Conservation (phyloP, 1,140 invertebrate genomes). For the Drosophila leontia region DNA sequence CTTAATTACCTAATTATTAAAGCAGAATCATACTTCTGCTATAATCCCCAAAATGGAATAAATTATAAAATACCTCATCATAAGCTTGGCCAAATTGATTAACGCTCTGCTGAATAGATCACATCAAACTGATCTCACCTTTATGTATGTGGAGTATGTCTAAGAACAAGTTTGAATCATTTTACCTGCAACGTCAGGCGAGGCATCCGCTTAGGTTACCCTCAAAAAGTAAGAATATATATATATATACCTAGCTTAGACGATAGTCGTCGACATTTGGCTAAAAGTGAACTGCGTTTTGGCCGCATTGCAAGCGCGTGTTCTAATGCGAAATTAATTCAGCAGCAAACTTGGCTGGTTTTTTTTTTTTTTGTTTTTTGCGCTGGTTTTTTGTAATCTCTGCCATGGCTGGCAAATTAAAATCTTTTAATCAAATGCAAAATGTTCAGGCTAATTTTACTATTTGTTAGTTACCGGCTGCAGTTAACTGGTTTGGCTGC, state of each 20-base stretch:
- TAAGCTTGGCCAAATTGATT: constrained; percentile 3
- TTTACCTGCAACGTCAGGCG: constrained; percentile 48
- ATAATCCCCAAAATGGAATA: constrained; percentile 10
- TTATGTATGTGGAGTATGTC: constrained; percentile 16
- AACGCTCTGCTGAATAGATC: constrained; percentile 27
- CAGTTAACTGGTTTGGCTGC: constrained; percentile 71
- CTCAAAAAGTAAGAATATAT: constrained; percentile 15
- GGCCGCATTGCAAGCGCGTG: constrained; percentile 77
- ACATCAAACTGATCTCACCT: constrained; percentile 33
- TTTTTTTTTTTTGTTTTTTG: constrained; percentile 14
- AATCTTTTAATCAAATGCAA: constrained; percentile 57
- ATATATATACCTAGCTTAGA: constrained; percentile 10
- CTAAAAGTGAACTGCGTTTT: constrained; percentile 68
- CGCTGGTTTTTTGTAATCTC: constrained; percentile 42
- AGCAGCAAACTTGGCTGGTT: constrained; percentile 57
- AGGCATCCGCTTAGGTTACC: constrained; percentile 34
- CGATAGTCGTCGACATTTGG: constrained; percentile 58
- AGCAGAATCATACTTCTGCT: background rate
- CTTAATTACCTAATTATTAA: constrained; percentile 9
- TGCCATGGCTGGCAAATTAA: constrained; percentile 37
- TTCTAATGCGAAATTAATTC: constrained; percentile 83
- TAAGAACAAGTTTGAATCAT: constrained; percentile 40
- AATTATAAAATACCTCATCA: constrained; percentile 8
- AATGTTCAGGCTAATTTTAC: constrained; percentile 75
- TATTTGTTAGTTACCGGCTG: constrained; percentile 74